Conservation (phyloP, 2,888 invertebrate species). For the Drosophila hamatofila region DNA sequence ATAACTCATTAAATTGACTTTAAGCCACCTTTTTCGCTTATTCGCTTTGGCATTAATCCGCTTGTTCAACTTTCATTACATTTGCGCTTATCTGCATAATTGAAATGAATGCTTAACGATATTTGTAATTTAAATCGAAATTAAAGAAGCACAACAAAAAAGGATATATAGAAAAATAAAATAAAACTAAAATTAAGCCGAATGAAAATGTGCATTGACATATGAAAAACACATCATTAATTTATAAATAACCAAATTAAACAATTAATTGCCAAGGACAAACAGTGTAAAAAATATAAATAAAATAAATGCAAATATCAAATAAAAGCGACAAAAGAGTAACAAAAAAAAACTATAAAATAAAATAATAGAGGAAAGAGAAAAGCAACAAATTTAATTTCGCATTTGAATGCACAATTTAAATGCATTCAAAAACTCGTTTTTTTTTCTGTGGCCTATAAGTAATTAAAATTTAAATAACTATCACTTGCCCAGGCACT, state of each 20-base stretch:
- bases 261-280: conserved; percentile 79
- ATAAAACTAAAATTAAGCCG: conserved; percentile 16
- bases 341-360: conserved; percentile 2
- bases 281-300: conserved; percentile 16
- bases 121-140: conserved; percentile 61
- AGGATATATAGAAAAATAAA: not conserved
- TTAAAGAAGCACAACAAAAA: conserved; percentile 16
- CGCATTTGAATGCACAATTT: conserved; percentile 75
- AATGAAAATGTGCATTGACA: conserved; percentile 74
- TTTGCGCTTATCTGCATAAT: conserved; percentile 80
- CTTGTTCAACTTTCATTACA: conserved; percentile 81
- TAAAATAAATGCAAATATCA: conserved; percentile 14
- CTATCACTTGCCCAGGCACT: conserved; percentile 55
- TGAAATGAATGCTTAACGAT: conserved; percentile 74
- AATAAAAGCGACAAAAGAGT: conserved; percentile 5
- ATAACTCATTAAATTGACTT: conserved; percentile 75
- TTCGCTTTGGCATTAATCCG: conserved; percentile 67
- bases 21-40: conserved; percentile 50
- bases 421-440: conserved; percentile 63
- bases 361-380: conserved; percentile 1
- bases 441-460: conserved; percentile 25
- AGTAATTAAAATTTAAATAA: conserved; percentile 81
- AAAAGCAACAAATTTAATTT: conserved; percentile 74
- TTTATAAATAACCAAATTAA: conserved; percentile 81
- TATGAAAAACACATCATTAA: conserved; percentile 81